phyloP scores from a whole-genome alignment of 2,113 vertebrate species.

The Falcunculus frontatus region DNA sequence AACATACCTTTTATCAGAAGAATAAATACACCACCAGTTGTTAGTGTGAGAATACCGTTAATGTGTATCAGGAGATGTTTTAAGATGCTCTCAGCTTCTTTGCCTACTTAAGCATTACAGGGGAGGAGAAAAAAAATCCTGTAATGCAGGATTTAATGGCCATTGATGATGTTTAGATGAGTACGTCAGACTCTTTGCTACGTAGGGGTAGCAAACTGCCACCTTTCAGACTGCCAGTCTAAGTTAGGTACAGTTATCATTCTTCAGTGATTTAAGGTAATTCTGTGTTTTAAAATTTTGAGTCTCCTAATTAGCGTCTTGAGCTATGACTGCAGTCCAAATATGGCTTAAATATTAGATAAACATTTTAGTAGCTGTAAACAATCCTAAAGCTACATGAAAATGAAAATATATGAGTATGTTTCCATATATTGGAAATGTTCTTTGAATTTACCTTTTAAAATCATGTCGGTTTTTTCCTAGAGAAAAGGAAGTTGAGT shows the following conservation, averaged over 20 bases:
- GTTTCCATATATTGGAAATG: not conserved
- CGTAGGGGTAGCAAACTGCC: not conserved
- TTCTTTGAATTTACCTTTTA: not conserved
- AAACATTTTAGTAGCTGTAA: not conserved
- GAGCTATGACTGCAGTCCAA: not conserved
- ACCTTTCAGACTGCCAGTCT: not conserved
- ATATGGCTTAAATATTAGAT: not conserved
- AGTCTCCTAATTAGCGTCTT: not conserved
- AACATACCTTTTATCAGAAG: not conserved
- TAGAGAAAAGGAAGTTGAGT: not conserved
- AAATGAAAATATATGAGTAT: not conserved
- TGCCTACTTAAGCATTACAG: not conserved
- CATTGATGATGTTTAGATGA: not conserved
- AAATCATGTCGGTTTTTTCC: not conserved
- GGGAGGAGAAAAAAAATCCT: not conserved
- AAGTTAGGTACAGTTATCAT: not conserved
- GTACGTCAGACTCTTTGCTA: not conserved
- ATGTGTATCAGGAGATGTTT: not conserved
- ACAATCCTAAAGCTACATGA: not conserved
- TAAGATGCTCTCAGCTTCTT: not conserved
- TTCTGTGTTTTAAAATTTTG: not conserved
- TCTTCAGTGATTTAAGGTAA: not conserved
- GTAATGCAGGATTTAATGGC: not conserved
- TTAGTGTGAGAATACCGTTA: not conserved
- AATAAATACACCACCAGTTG: not conserved